A percentile compares a stretch with the other conserved stretches of the same genome.
These are phyloP conservation scores for Acronicta leporina DNA, from an alignment of 2,888 invertebrate species.

Conservation along the genomic window DNA sequence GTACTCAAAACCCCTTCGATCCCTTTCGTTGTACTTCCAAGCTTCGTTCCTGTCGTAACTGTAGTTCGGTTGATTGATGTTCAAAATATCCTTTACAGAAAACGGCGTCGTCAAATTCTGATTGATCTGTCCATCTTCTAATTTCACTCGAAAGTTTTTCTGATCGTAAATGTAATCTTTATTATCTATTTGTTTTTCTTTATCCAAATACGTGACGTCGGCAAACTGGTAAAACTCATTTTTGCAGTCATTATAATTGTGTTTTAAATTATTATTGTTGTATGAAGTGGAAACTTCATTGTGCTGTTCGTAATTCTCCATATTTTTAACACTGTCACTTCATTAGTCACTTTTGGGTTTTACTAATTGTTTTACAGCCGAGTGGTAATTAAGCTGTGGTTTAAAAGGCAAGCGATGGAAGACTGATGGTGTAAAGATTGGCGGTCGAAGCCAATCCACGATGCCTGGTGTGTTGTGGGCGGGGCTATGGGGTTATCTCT, in stretches of 20 bases:
- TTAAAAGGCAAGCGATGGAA: conserved; percentile 76
- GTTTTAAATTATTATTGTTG: conserved; percentile 75
- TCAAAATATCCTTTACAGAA: conserved; percentile 82
- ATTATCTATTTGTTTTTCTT: conserved; percentile 61
- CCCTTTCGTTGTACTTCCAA: conserved; percentile 76
- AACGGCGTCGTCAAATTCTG: conserved; percentile 78
- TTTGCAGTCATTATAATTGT: conserved; percentile 75
- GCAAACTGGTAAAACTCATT: conserved; percentile 68
- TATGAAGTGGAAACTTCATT: conserved; percentile 79
- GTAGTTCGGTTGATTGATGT: conserved; percentile 73
- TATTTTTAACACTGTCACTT: conserved; percentile 64
- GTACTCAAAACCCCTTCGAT: conserved; percentile 70
- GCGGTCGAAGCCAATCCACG: conserved; percentile 79
- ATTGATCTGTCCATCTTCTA: conserved; percentile 66
- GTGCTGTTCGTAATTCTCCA: conserved; percentile 81
- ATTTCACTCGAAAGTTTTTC: conserved; percentile 69
- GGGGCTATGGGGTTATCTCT: conserved; percentile 65
- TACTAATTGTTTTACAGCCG: conserved; percentile 66
- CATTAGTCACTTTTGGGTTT: conserved; percentile 65
- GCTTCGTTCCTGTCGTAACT: conserved; percentile 76
- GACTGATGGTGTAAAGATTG: conserved; percentile 83
- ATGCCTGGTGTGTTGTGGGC: conserved; percentile 71
- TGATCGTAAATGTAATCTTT: conserved; percentile 62
- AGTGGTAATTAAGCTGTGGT: conserved; percentile 75
- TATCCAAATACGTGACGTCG: conserved; percentile 63